Percentiles rank a stretch among this genome's conserved stretches.
phyloP scores from a whole-genome alignment of 2,888 invertebrate genomes.

The Lochmaea crataegi region DNA sequence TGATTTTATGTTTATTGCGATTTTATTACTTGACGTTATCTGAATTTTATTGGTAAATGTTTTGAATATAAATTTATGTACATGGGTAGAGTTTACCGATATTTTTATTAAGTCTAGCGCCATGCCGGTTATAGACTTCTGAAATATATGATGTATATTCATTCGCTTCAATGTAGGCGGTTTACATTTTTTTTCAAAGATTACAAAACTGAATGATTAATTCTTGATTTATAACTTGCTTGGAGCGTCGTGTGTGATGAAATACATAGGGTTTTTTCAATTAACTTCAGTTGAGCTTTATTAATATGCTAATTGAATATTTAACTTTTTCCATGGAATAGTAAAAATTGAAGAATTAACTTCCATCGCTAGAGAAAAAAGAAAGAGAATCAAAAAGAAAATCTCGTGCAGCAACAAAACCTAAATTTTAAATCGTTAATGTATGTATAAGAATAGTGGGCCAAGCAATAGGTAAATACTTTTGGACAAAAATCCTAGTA shows the following conservation, averaged over 20 bases:
- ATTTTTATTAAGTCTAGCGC: conserved; percentile 8
- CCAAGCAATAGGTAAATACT: no score
- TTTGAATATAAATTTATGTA: conserved; percentile 1
- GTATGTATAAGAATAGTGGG: no score
- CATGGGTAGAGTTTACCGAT: conserved; percentile 5
- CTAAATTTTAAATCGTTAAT: no score
- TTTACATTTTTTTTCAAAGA: background rate
- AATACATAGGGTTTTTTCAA: background rate
- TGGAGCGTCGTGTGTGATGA: background rate
- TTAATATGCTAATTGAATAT: background rate
- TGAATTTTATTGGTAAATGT: background rate
- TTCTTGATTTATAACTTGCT: background rate
- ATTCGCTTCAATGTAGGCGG: background rate
- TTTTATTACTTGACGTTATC: background rate
- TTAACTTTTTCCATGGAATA: background rate
- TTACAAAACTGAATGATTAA: background rate
- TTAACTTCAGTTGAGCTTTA: background rate
- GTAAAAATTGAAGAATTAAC: no score
- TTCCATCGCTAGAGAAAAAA: no score
- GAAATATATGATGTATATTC: no score
- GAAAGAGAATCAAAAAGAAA: no score
- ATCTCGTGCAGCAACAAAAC: no score
- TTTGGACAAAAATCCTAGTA: no score
- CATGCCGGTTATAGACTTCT: background rate
- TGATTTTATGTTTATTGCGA: conserved; percentile 1